Evolutionary conservation across 2,888 invertebrate species (phyloP), one percentile per base, ranked within the genome.

Genomic region (Glaucopsyche alexis): DNA sequence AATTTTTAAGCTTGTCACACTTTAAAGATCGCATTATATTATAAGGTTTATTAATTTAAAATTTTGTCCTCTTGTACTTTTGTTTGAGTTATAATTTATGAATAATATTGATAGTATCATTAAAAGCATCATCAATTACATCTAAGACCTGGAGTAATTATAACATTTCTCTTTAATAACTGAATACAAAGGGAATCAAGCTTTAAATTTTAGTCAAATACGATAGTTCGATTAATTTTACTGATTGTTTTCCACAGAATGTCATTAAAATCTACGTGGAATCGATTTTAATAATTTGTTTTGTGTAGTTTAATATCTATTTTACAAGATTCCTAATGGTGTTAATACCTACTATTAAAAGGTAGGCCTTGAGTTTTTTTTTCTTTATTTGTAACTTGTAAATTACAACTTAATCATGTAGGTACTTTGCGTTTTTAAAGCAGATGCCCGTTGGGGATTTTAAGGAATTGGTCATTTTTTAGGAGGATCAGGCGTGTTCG

Each of bases 231-330:
- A 69, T 49, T 47, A 19, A 47, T 38, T 47, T 49, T 7, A 69
- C 19, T 29, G 69, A 69, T 49, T 49, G 49, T 69, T 69, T 69
- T 69, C 14, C 69, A 47, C 49, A 7, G 49, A 69, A 49, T 69
- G n/a, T 8, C 49, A 19, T 69, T 49, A 19, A 45, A 29, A 69
- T 69, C 13, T 47, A 19, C 29, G 45, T 49, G 14, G 47, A 69
- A 49, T 47, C 29, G 69, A 49, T 47, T 67, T 45, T 45, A 67
- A 47, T 13, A 47, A 8, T 45, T 29, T 0, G 29, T 13, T 60
- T 60, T 60, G 7, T 60, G 14, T 38, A 38, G 60, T 60, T 16
- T 60, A 13, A 14, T 14, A 60, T 60, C 8, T 1, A 13, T 47
- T 47, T 13, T 47, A 1, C 47, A 9, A 47, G 8, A 42, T 42